Conservation (phyloP, 1,140 invertebrate genomes). For the Ectropis grisescens region DNA sequence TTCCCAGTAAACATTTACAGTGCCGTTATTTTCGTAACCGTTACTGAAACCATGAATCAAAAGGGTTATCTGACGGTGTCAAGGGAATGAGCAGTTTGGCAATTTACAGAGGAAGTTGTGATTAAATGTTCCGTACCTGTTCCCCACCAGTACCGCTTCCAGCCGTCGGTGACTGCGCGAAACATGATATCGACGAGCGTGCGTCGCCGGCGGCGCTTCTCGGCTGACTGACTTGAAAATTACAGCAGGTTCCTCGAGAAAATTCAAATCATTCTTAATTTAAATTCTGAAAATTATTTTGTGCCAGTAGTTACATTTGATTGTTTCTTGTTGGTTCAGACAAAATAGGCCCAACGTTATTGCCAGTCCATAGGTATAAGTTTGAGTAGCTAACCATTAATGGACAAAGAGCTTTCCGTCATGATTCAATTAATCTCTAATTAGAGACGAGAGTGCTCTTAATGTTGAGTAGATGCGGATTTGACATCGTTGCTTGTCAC, state of each 20-base stretch:
- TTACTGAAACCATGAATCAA: no score
- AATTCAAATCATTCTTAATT: no score
- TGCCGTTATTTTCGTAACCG: no score
- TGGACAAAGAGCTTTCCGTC: conserved; percentile 33
- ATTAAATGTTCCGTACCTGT: conserved; percentile 59
- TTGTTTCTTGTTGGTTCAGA: no score
- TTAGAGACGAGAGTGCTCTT: conserved; percentile 61
- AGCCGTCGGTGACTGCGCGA: conserved; percentile 52
- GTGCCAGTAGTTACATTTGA: background rate
- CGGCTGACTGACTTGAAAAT: conserved; percentile 39
- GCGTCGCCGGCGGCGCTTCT: conserved; percentile 35
- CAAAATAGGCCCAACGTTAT: no score
- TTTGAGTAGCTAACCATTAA: no score
- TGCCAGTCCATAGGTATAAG: no score
- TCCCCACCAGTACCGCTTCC: conserved; percentile 68
- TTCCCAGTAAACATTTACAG: no score
- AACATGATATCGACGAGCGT: conserved; percentile 63
- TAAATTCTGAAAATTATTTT: conserved; percentile 2
- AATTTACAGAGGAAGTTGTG: conserved; percentile 41
- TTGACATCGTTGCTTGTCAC: conserved; percentile 49
- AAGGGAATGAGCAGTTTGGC: conserved; percentile 16
- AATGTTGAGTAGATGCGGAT: conserved; percentile 42
- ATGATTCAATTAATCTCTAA: conserved; percentile 60
- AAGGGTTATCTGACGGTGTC: no score
- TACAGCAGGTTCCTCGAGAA: no score